Conservation (phyloP, 2,797 vertebrate species). For the Ptychobarbus kaznakovi region DNA sequence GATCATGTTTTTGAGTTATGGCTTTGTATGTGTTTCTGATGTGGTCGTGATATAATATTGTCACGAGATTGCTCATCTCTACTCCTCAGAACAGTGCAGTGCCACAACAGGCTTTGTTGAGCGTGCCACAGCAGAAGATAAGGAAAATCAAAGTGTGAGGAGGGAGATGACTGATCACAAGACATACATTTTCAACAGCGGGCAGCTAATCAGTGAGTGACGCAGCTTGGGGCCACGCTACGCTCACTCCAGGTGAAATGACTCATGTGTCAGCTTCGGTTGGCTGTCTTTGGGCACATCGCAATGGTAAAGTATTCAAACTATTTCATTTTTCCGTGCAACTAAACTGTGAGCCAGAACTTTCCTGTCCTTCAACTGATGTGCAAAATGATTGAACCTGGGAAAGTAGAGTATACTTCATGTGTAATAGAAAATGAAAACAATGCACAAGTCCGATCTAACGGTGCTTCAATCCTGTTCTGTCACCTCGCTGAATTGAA, state of each 20-base stretch:
- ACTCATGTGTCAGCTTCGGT: constrained; percentile 22
- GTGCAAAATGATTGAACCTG: not conserved
- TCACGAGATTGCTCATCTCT: not conserved
- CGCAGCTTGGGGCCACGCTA: not conserved
- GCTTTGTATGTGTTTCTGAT: not conserved
- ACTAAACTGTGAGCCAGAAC: not conserved
- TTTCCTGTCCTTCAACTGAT: not conserved
- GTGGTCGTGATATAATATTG: constrained; percentile 7
- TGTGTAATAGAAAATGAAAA: constrained; percentile 15
- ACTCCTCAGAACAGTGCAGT: not conserved
- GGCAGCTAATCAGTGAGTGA: constrained; percentile 51
- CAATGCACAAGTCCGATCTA: not conserved
- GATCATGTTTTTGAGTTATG: not conserved
- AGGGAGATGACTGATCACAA: constrained; percentile 71
- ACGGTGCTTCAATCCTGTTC: not conserved
- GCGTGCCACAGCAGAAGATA: constrained; percentile 51
- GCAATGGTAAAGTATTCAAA: not conserved
- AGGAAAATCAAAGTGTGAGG: constrained; percentile 62
- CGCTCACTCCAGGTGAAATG: constrained; percentile 30
- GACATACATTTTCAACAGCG: constrained; percentile 63
- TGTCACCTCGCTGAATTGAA: constrained; percentile 8
- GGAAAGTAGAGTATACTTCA: not conserved
- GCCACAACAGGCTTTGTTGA: not conserved
- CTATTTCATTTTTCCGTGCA: not conserved
- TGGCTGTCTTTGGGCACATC: not conserved